Evolutionary conservation across 2,797 vertebrate genomes (phyloP).

Genomic region (Propithecus deckenii): DNA sequence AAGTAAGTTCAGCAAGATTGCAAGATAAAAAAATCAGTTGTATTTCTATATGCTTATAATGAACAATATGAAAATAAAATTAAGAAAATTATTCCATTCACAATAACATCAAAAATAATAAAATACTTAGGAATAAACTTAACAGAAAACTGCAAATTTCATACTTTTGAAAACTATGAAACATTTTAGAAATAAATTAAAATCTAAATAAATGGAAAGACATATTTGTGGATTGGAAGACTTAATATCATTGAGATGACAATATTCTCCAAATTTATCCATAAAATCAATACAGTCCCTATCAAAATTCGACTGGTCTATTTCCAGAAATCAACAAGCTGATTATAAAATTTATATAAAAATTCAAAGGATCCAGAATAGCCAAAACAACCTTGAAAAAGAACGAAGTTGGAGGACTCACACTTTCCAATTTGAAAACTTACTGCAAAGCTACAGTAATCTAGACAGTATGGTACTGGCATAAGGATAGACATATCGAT

Average conservation of each 20-base stretch:
- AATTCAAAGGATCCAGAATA: background rate
- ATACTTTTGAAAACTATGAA: background rate
- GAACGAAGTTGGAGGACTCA: background rate
- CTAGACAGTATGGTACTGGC: background rate
- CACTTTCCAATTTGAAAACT: background rate
- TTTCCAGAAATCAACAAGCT: background rate
- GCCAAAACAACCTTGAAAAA: background rate
- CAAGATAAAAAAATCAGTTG: background rate
- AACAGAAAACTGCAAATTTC: background rate
- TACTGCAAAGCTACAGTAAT: background rate
- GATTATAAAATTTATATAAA: background rate
- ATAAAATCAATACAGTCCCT: background rate
- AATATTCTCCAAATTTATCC: background rate
- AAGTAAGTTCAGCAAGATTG: background rate
- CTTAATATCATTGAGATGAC: background rate
- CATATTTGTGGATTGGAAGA: background rate
- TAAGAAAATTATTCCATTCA: background rate
- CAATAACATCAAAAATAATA: background rate
- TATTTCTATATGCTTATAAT: background rate
- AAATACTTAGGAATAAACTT: background rate
- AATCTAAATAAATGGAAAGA: background rate
- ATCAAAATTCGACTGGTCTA: background rate
- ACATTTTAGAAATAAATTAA: background rate
- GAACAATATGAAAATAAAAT: background rate
- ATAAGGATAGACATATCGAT: background rate